These are phyloP conservation scores for Colletes collaris DNA, from an alignment of 2,888 invertebrate species.

Conservation along the genomic window DNA sequence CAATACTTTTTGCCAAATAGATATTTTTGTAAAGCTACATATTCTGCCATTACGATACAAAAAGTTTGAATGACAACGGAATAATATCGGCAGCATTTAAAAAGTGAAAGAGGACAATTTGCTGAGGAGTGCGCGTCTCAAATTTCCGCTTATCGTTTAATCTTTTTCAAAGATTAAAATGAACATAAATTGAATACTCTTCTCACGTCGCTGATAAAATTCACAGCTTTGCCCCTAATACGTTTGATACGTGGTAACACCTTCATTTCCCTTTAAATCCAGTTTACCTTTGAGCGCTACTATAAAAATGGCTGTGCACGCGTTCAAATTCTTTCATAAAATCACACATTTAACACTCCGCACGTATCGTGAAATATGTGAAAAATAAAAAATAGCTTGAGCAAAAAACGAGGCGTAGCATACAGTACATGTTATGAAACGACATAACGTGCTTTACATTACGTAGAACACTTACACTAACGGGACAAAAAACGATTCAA, in stretches of 20 bases:
- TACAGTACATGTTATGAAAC: slow-evolving; percentile 58
- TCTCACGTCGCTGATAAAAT: slow-evolving; percentile 38
- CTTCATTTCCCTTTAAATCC: slow-evolving; percentile 35
- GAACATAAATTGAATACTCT: slow-evolving; percentile 32
- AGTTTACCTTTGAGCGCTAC: slow-evolving; percentile 59
- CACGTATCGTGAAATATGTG: slow-evolving; percentile 63
- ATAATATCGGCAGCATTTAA: slow-evolving; percentile 55
- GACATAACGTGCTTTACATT: slow-evolving; percentile 66
- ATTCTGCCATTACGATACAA: slow-evolving; percentile 53
- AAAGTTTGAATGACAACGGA: slow-evolving; percentile 55
- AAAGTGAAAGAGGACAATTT: slow-evolving; percentile 48
- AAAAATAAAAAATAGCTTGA: slow-evolving; percentile 70
- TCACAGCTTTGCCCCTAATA: slow-evolving; percentile 33
- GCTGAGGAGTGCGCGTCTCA: slow-evolving; percentile 31
- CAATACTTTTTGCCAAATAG: slow-evolving; percentile 52
- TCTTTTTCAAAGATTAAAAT: slow-evolving; percentile 38
- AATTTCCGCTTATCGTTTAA: slow-evolving; percentile 26
- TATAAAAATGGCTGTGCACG: slow-evolving; percentile 66
- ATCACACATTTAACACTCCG: slow-evolving; percentile 73
- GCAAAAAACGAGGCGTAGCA: slow-evolving; percentile 66
- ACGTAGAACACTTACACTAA: slow-evolving; percentile 73
- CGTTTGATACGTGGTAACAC: slow-evolving; percentile 18
- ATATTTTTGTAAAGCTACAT: slow-evolving; percentile 52
- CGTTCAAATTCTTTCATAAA: slow-evolving; percentile 62
- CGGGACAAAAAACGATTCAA: slow-evolving; percentile 63